Percentiles rank a stretch among this genome's conserved stretches.
phyloP scores from a whole-genome alignment of 2,888 invertebrate species.

The Erynnis tages region DNA sequence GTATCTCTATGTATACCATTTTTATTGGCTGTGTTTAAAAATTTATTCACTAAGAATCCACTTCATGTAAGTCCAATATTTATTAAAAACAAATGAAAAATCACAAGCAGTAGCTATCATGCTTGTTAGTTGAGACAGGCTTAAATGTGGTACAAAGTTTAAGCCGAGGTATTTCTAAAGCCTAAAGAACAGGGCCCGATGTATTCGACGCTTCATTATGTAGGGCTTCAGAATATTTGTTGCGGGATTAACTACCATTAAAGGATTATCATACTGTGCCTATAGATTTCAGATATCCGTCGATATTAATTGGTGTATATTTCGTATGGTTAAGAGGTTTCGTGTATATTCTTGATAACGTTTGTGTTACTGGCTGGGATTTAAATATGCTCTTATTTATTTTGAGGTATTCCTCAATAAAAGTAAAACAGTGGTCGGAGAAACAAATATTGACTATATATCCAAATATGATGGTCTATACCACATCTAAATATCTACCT shows the following conservation, averaged over 20 bases:
- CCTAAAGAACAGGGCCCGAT: slow-evolving; percentile 60
- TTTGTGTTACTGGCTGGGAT: slow-evolving; percentile 15
- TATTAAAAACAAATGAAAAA: slow-evolving; percentile 38
- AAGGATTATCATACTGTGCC: slow-evolving; percentile 10
- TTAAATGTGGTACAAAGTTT: slow-evolving; percentile 64
- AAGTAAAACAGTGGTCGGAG: too few species aligned
- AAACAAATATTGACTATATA: too few species aligned
- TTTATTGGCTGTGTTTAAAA: too few species aligned
- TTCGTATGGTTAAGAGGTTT: not conserved
- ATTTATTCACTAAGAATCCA: not conserved
- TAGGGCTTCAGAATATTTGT: slow-evolving; percentile 51
- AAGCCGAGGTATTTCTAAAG: slow-evolving; percentile 51
- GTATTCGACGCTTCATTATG: slow-evolving; percentile 42
- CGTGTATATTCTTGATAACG: not conserved
- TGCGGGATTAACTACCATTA: slow-evolving; percentile 36
- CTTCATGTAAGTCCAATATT: not conserved
- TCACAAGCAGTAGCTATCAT: slow-evolving; percentile 55
- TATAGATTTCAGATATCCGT: slow-evolving; percentile 2
- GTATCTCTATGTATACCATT: too few species aligned
- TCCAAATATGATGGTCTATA: too few species aligned
- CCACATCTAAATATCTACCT: too few species aligned
- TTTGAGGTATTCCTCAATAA: too few species aligned
- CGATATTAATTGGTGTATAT: slow-evolving; percentile 8
- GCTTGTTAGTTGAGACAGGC: slow-evolving; percentile 60
- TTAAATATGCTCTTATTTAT: too few species aligned